Percentiles rank a stretch among this genome's conserved stretches.
phyloP scores from a whole-genome alignment of 2,113 vertebrate genomes.

The Hassar affinis region DNA sequence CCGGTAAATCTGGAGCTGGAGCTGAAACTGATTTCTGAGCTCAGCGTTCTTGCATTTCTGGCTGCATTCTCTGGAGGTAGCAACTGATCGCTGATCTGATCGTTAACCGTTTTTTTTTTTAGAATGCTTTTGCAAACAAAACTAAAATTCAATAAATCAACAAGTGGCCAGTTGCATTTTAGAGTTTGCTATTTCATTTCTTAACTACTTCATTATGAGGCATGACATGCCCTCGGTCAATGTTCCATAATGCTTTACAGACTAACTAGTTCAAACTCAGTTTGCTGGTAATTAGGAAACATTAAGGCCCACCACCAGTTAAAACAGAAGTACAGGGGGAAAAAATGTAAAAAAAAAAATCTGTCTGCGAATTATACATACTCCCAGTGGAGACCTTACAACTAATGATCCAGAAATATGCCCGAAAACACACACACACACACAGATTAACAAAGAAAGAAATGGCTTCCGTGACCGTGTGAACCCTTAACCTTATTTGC shows the following conservation, averaged over 20 bases:
- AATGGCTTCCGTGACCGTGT: conserved; percentile 59
- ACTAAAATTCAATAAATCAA: conserved; percentile 27
- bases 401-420: conserved; percentile 56
- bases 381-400: conserved; percentile 51
- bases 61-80: background rate
- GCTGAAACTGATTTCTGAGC: background rate
- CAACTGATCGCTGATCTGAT: background rate
- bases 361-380: conserved; percentile 42
- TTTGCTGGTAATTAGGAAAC: conserved; percentile 49
- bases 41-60: background rate
- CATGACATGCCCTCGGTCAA: conserved; percentile 41
- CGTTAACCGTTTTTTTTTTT: conserved; percentile 8
- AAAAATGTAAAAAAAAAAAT: conserved; percentile 23
- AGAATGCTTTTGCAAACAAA: conserved; percentile 15
- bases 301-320: conserved; percentile 56
- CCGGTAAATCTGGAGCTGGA: background rate
- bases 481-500: conserved; percentile 65
- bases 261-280: conserved; percentile 46
- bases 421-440: conserved; percentile 25
- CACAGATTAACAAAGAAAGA: conserved; percentile 39
- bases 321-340: conserved; percentile 36
- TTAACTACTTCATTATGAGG: conserved; percentile 38
- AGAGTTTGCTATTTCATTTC: conserved; percentile 35
- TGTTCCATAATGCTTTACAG: conserved; percentile 47
- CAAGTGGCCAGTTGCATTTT: conserved; percentile 27